Base-by-base conservation (phyloP, 1,140 invertebrate genomes). In the Penaeus japonicus region DNA sequence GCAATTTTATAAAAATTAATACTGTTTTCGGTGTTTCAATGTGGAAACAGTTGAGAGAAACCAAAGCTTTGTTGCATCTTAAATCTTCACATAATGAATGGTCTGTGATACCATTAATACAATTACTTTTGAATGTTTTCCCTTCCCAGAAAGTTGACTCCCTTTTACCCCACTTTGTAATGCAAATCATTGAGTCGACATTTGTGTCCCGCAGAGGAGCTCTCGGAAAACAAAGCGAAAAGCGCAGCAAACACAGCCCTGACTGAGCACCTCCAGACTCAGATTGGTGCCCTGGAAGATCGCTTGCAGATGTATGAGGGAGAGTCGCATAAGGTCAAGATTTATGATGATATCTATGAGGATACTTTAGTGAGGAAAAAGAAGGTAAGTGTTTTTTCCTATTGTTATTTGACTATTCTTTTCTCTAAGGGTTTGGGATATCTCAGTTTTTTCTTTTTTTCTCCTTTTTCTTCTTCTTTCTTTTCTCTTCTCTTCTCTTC, bases 281-380 rank as follows among this genome's bases (percentile, higher is more conserved):
- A 89, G 57, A 84, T 89, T 35, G 87, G 59, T 53, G 53, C 57
- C 39, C 77, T 89, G 30, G 87, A 89, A 75, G 83, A 89, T 54
- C 81, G 87, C 32, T 54, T 89, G n/a, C 70, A 73, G 30, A 81
- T 84, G 30, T 84, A 84, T 35, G 75, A 89, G 24, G 32, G 62
- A 39, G 47, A 84, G 20, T 78, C 87, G 7, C 24, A 80, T 7
- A 62, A 27, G 18, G 75, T 75, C 30, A 83, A 84, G 57, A 84
- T 89, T 27, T 89, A 89, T 54, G 87, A 89, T 53, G 87, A 89
- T 65, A 78, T 85, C 73, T 84, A 89, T 30, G 87, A 89, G 17
- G 87, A 89, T 24, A 89, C 87, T 15, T 35, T 89, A 53, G 87
- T 89, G 3, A 89, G 87, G 77, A 89, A 84, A 57, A 89, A 89